Percentiles rank a stretch among this genome's conserved stretches.
phyloP scores from a whole-genome alignment of 2,888 invertebrate species.

The Napeogenes sylphis region DNA sequence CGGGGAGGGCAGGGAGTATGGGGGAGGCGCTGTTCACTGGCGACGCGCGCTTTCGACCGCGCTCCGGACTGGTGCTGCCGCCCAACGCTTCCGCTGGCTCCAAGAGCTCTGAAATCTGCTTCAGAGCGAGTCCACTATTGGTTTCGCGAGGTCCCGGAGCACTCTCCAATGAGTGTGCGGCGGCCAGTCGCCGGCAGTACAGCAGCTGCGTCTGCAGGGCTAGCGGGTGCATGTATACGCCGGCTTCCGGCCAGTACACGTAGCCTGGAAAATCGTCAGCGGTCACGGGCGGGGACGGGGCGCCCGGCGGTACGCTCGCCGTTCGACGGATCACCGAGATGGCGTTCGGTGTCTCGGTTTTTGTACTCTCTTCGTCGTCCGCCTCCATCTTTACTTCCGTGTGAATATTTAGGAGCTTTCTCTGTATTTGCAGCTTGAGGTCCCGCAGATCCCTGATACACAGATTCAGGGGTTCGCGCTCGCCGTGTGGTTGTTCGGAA shows the following conservation, averaged over 20 bases:
- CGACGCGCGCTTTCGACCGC: constrained; percentile 62
- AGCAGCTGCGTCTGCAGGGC: constrained; percentile 83
- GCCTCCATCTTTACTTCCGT: constrained; percentile 80
- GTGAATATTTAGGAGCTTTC: constrained; percentile 80
- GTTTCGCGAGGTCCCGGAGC: constrained; percentile 59
- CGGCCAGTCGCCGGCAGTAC: constrained; percentile 86
- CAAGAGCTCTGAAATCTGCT: constrained; percentile 68
- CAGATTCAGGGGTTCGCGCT: constrained; percentile 88
- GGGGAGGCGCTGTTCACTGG: constrained; percentile 43
- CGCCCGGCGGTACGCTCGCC: constrained; percentile 60
- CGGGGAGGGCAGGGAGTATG: constrained; percentile 37
- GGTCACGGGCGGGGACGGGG: constrained; percentile 66
- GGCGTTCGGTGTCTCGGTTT: constrained; percentile 62
- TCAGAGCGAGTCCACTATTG: constrained; percentile 65
- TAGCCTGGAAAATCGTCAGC: constrained; percentile 72
- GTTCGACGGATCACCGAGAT: constrained; percentile 71
- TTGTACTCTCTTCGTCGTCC: constrained; percentile 71
- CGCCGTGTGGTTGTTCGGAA: constrained; percentile 54
- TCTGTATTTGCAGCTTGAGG: constrained; percentile 80
- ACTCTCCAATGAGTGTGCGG: constrained; percentile 67
- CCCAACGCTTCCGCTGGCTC: constrained; percentile 39
- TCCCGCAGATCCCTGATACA: constrained; percentile 87
- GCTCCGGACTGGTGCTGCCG: constrained; percentile 46
- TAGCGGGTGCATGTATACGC: constrained; percentile 85
- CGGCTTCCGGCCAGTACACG: constrained; percentile 84